Conservation (phyloP, 2,113 vertebrate genomes). For the Cephalopterus ornatus region DNA sequence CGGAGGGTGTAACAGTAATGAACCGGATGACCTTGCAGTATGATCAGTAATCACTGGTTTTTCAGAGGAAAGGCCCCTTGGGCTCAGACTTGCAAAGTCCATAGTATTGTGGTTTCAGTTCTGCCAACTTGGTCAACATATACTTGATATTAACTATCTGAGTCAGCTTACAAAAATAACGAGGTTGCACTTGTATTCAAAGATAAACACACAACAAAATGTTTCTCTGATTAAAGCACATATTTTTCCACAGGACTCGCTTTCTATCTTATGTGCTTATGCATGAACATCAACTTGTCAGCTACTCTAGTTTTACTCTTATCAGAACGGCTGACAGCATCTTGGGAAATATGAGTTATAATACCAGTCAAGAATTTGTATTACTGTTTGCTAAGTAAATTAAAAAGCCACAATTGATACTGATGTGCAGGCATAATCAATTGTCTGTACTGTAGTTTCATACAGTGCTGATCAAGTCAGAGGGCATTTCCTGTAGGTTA, state of each 20-base stretch:
- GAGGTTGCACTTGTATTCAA: neutral
- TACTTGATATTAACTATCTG: neutral
- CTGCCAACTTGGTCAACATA: neutral
- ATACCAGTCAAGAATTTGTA: neutral
- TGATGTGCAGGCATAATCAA: neutral
- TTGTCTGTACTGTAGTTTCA: neutral
- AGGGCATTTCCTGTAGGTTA: neutral
- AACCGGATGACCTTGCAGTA: neutral
- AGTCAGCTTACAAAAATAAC: neutral
- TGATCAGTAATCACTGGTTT: neutral
- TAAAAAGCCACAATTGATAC: neutral
- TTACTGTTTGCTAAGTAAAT: neutral
- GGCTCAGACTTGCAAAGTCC: neutral
- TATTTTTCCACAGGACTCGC: neutral
- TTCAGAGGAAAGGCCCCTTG: neutral
- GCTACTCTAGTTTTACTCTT: neutral
- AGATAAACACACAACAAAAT: neutral
- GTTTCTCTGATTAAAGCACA: neutral
- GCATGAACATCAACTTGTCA: neutral
- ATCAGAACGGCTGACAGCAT: neutral
- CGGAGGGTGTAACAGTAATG: neutral
- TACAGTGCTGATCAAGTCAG: neutral
- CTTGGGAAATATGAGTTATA: neutral
- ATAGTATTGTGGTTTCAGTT: neutral
- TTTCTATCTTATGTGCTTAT: neutral